Evolutionary conservation across 2,113 vertebrate species (phyloP).

Genomic region (Pomatostomus ruficeps): DNA sequence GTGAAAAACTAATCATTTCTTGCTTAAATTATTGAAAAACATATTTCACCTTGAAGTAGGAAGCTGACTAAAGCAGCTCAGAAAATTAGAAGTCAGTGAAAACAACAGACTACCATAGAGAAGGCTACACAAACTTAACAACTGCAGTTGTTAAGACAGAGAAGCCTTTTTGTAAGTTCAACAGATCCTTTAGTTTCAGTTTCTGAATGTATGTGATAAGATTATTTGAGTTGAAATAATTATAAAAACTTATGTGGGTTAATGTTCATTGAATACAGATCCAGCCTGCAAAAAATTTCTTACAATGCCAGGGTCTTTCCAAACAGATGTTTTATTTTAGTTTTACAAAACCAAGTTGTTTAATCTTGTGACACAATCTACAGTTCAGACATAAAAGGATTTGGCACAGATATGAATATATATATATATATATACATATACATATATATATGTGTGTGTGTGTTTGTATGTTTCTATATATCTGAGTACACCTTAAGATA

Average conservation of each 20-base stretch:
- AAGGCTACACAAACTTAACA: background rate
- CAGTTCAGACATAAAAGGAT: constrained; percentile 40
- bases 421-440: rapidly evolving
- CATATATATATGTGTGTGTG: rapidly evolving
- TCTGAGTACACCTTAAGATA: background rate
- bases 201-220: background rate
- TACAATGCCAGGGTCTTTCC: background rate
- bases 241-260: background rate
- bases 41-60: background rate
- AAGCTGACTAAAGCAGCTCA: background rate
- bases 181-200: background rate
- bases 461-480: rapidly evolving
- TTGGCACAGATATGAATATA: background rate
- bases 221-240: constrained; percentile 8
- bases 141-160: background rate
- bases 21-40: background rate
- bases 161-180: background rate
- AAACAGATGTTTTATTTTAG: constrained; percentile 65
- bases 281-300: background rate
- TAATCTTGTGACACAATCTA: constrained; percentile 56
- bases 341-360: constrained; percentile 31
- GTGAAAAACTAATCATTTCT: background rate
- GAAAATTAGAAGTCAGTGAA: background rate
- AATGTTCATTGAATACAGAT: constrained; percentile 7
- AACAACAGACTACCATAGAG: background rate